Base-by-base conservation (phyloP, 2,797 vertebrate genomes). In the Eurystomus glaucurus region DNA sequence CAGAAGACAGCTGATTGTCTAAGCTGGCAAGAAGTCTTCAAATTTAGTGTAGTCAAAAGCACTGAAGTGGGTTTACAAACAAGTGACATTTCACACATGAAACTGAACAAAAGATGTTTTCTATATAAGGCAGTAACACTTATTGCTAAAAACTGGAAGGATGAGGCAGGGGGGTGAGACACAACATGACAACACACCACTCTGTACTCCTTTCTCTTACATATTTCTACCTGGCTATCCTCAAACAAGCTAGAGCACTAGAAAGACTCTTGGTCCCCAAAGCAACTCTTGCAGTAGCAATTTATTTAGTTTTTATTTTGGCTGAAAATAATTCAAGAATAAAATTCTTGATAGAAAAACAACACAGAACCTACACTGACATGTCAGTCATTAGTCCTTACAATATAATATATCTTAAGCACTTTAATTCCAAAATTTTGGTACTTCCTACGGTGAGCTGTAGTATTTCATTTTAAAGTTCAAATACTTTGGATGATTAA, bases 21-120 rank as follows among this genome's bases (percentile, higher is more conserved):
- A 55, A 48, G 15, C 9, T 54, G 37, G 11, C 54, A 95, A 79
- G 41, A 72, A 37, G 6, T 29, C 43, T 90, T 85, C 54, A 80
- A 70, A 72, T 7, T 48, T 31, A 35, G 11, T n/a, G 16, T 3
- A 83, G 43, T 37, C 22, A 70, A 71, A 75, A 78, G 52, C 10
- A 46, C 28, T 72, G 6, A 12, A 75, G 12, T 41, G 14, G 6
- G 9, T 81, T 92, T 86, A 64, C 25, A 58, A 84, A 33, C 6
- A 35, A 62, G 37, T 23, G 23, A 50, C 23, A 43, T n/a, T n/a
- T 66, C 35, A 83, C 28, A 80, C n/a, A 39, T 15, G 8, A 83
- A 95, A 90, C 16, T 10, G n/a, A 80, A 92, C n/a, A 37, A 54
- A 78, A 54, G 31, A 78, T 35, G 35, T 35, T 65, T 85, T 81